phyloP scores from a whole-genome alignment of 2,888 invertebrate species.

The Sicus ferrugineus region DNA sequence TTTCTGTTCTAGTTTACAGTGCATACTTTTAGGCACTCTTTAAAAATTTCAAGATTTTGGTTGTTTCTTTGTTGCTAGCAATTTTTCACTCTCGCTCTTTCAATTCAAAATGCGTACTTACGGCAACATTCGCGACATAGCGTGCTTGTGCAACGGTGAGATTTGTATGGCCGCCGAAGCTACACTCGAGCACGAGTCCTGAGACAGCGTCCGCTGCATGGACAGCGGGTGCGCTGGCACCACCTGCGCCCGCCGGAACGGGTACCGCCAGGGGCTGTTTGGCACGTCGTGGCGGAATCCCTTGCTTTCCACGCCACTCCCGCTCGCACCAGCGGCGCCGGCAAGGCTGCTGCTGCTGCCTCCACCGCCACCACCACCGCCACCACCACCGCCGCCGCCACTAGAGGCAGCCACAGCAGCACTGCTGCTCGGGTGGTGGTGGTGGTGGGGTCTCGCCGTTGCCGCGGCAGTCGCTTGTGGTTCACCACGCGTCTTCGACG shows the following conservation, averaged over 20 bases:
- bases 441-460: constrained; percentile 21
- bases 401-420: constrained; percentile 20
- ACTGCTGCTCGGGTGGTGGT: constrained; percentile 35
- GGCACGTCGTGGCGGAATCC: constrained; percentile 74
- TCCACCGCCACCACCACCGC: constrained; percentile 43
- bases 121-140: constrained; percentile 63
- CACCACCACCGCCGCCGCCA: constrained; percentile 21
- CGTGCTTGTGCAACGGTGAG: constrained; percentile 62
- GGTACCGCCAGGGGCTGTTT: constrained; percentile 80
- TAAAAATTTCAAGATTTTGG: constrained; percentile 3
- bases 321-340: constrained; percentile 57
- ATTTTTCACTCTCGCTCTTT: too few species aligned
- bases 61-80: not conserved
- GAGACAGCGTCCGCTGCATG: constrained; percentile 68
- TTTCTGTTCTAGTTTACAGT: too few species aligned
- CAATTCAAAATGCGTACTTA: constrained; percentile 46
- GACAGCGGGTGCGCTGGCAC: constrained; percentile 50
- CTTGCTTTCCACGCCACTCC: constrained; percentile 70
- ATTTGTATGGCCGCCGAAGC: constrained; percentile 67
- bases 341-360: constrained; percentile 24
- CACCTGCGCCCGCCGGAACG: constrained; percentile 65
- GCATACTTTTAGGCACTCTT: too few species aligned
- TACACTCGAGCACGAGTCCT: constrained; percentile 70
- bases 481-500: constrained; percentile 76
- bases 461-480: constrained; percentile 11